Conservation (phyloP, 2,113 vertebrate genomes). For the rabbit (Oryctolagus cuniculus) region mOryCun1.1 NC_091448.1:40999001-40999500, state of each 20-base stretch:
- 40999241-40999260: fast-evolving
- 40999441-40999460: not conserved
- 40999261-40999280: too few species aligned
- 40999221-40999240: not conserved
- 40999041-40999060: not conserved
- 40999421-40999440: not conserved
- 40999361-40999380: not conserved
- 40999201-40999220: too few species aligned
- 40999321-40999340: not conserved
- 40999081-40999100: not conserved
- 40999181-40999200: not conserved
- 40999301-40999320: not conserved
- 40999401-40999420: not conserved
- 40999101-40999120: not conserved
- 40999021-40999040: not conserved
- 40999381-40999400: constrained; percentile 10
- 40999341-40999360: not conserved
- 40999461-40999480: not conserved
- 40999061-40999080: not conserved
- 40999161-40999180: not conserved
- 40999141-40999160: not conserved
- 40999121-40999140: not conserved
- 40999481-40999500: not conserved
- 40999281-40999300: not conserved
- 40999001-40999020: not conserved